Conservation (phyloP, 2,797 vertebrate genomes). For the Danio choprae region DNA sequence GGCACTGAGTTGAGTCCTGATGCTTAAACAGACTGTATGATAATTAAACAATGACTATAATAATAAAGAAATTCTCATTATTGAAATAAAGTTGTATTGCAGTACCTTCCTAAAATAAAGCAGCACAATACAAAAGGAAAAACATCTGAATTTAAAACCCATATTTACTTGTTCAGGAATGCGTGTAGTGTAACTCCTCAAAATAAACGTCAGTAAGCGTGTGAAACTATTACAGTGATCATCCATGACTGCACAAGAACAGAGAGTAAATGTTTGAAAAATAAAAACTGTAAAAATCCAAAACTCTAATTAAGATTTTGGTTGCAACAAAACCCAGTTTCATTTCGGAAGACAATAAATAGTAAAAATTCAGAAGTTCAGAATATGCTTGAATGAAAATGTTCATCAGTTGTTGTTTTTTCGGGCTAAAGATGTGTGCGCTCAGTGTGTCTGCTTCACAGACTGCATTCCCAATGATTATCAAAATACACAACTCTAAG, state of each 20-base stretch:
- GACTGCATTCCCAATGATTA: not conserved
- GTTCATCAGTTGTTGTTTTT: not conserved
- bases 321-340: not conserved
- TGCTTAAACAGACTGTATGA: not conserved
- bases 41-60: not conserved
- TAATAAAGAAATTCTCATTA: not conserved
- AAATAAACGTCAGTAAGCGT: not conserved
- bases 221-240: not conserved
- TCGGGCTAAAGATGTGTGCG: not conserved
- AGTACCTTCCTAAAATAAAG: not conserved
- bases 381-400: not conserved
- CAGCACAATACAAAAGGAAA: not conserved
- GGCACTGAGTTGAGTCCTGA: conserved; percentile 11
- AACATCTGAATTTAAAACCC: not conserved
- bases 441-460: conserved; percentile 9
- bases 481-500: conserved; percentile 3
- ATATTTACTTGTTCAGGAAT: not conserved
- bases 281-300: not conserved
- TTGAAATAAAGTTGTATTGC: not conserved
- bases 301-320: not conserved
- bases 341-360: conserved; percentile 16
- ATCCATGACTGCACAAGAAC: not conserved
- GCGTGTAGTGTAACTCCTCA: not conserved
- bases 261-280: not conserved
- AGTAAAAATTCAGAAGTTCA: not conserved